Evolutionary conservation across 2,888 invertebrate genomes (phyloP), one percentile per base, ranked within the genome.

Genomic region (Dilophus febrilis): DNA sequence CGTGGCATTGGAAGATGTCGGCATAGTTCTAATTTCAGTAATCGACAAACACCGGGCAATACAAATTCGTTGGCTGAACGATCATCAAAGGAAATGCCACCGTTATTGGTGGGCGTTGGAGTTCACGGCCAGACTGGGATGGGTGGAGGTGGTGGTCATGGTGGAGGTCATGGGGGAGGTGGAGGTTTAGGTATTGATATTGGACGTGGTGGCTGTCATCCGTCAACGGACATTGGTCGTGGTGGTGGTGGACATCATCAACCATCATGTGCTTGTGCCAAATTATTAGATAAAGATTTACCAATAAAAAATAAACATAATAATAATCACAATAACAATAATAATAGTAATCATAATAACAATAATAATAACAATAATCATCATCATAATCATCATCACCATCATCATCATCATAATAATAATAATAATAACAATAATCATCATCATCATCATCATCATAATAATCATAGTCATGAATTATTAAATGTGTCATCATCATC

Each of bases 11-110:
- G 86, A 12, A 70, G 86, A 45, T 85, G 87, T 56, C 66, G 85
- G 13, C 85, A 86, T 62, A 83, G 82, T 50, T 82, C 82, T 45
- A 86, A 86, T 63, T 86, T 86, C 61, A 84, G 84, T 58, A 85
- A 86, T 62, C 67, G 85, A 3, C 84, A 85, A 62, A 86, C 86
- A 14, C 85, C 85, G 11, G 84, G 82, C 37, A 84, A 85, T 61
- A 86, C 85, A 11, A 85, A 84, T 60, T 84, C 84, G 54, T 68
- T 84, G 43, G 75, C 78, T 5, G 86, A 86, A 56, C 70, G 85
- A 43, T 78, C 83, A 13, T 79, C 81, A 4, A 70, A 83, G 42
- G 79, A 82, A 40, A 71, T 78, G 48, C 73, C 72, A 53, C 75
- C 65, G 44, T 55, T 67, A 40, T 53, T 66, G 29, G 64, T 59